Evolutionary conservation across 2,797 vertebrate species (phyloP).

Genomic region (Decapterus maruadsi): DNA sequence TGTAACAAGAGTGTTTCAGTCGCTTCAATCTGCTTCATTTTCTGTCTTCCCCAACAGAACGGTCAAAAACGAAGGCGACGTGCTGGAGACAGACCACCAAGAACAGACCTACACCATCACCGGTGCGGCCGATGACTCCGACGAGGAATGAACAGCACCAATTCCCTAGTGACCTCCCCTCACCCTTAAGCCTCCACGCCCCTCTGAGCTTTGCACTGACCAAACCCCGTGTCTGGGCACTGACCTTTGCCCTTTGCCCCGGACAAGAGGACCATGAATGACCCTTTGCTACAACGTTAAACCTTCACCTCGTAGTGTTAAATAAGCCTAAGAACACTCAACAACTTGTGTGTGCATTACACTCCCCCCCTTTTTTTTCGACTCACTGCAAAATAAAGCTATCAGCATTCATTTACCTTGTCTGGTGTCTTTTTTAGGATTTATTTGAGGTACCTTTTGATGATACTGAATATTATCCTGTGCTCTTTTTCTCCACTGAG

Average conservation of each 20-base stretch:
- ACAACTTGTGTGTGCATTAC: constrained; percentile 59
- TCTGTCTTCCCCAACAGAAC: constrained; percentile 70
- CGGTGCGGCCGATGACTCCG: constrained; percentile 81
- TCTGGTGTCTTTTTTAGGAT: constrained; percentile 46
- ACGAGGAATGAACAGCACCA: constrained; percentile 71
- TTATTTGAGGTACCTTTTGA: constrained; percentile 1
- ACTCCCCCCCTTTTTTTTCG: constrained; percentile 37
- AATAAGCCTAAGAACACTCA: constrained; percentile 46
- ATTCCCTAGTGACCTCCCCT: constrained; percentile 62
- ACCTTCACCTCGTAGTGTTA: constrained; percentile 45
- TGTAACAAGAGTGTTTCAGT: background rate
- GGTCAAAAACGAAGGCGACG: constrained; percentile 83
- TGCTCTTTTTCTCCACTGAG: constrained; percentile 1
- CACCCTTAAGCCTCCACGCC: constrained; percentile 62
- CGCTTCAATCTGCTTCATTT: background rate
- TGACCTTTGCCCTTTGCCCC: constrained; percentile 77
- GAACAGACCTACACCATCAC: constrained; percentile 84
- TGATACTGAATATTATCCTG: background rate
- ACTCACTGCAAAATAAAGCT: constrained; percentile 83
- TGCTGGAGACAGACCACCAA: constrained; percentile 79
- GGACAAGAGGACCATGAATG: constrained; percentile 70
- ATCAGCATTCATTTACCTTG: constrained; percentile 77
- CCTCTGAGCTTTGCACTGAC: constrained; percentile 73
- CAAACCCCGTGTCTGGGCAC: constrained; percentile 76
- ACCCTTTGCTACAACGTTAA: constrained; percentile 57